Percentiles rank a stretch among this genome's conserved stretches.
Evolutionary conservation across 2,888 invertebrate species (phyloP).

Genomic region (Bombylius discolor): DNA sequence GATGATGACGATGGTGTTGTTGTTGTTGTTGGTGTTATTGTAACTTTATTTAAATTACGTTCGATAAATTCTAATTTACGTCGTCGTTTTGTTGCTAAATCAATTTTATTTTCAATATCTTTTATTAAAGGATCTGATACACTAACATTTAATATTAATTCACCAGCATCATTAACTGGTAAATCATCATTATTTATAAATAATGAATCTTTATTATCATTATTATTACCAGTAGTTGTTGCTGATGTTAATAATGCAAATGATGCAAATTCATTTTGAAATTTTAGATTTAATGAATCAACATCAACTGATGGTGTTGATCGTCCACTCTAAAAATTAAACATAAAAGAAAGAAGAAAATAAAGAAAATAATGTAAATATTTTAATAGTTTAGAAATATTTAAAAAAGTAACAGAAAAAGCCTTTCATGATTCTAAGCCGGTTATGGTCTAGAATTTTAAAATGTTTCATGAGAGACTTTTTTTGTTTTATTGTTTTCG

Average conservation of each 20-base stretch:
- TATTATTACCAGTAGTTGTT: not conserved
- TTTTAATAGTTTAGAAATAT: no score
- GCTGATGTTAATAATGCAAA: slow-evolving; percentile 6
- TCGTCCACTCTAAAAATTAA: not conserved
- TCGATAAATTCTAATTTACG: not conserved
- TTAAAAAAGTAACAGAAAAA: no score
- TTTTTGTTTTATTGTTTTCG: no score
- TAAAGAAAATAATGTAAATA: not conserved
- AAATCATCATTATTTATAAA: not conserved
- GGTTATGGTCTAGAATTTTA: no score
- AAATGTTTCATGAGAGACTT: no score
- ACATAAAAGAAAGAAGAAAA: not conserved
- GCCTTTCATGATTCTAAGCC: no score
- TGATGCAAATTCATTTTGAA: slow-evolving; percentile 10
- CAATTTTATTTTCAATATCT: slow-evolving; percentile 19
- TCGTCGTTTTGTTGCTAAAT: slow-evolving; percentile 16
- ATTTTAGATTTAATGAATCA: not conserved
- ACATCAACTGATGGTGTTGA: not conserved
- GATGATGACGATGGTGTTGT: not conserved
- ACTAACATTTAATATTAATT: slow-evolving; percentile 21
- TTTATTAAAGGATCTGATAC: slow-evolving; percentile 22
- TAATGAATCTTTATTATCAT: not conserved
- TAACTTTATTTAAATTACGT: not conserved
- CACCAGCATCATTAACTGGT: slow-evolving; percentile 11
- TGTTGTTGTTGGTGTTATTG: not conserved